phyloP scores from a whole-genome alignment of 2,888 invertebrate species.

The Cephus runcator region DNA sequence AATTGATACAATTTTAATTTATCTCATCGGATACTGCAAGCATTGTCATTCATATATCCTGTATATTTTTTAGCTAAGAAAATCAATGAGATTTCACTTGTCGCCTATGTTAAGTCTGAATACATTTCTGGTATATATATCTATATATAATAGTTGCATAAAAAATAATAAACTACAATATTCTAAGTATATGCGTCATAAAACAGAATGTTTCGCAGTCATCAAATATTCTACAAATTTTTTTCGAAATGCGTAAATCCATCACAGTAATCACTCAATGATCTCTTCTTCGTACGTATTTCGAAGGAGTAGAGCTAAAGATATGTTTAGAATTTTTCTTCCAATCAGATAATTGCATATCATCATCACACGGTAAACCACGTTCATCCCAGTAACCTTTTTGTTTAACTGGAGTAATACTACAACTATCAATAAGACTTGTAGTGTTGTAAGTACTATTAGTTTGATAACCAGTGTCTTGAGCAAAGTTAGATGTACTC shows the following conservation, averaged over 20 bases:
- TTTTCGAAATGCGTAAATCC: not conserved
- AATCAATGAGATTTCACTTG: not conserved
- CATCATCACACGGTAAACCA: slow-evolving; percentile 40
- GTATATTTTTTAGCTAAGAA: not conserved
- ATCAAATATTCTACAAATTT: not conserved
- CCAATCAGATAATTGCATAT: slow-evolving; percentile 48
- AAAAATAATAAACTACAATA: not conserved
- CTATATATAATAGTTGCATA: not conserved
- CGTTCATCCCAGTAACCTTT: slow-evolving; percentile 42
- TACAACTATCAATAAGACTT: slow-evolving; percentile 42
- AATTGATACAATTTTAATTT: not conserved
- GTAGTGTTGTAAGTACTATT: slow-evolving; percentile 49
- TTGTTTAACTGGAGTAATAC: slow-evolving; percentile 37
- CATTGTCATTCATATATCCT: not conserved
- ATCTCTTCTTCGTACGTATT: slow-evolving; percentile 35
- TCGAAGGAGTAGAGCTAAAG: slow-evolving; percentile 60
- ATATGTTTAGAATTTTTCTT: slow-evolving; percentile 49
- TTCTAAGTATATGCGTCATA: not conserved
- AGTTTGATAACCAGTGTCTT: slow-evolving; percentile 61
- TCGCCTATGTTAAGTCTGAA: not conserved
- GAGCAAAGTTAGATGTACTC: slow-evolving; percentile 43
- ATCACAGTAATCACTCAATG: not conserved
- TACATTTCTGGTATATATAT: not conserved
- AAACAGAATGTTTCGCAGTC: not conserved
- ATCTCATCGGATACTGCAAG: not conserved